These are phyloP conservation scores for Emydoidea blandingii DNA, from an alignment of 2,797 vertebrate genomes.

Conservation along the genomic window DNA sequence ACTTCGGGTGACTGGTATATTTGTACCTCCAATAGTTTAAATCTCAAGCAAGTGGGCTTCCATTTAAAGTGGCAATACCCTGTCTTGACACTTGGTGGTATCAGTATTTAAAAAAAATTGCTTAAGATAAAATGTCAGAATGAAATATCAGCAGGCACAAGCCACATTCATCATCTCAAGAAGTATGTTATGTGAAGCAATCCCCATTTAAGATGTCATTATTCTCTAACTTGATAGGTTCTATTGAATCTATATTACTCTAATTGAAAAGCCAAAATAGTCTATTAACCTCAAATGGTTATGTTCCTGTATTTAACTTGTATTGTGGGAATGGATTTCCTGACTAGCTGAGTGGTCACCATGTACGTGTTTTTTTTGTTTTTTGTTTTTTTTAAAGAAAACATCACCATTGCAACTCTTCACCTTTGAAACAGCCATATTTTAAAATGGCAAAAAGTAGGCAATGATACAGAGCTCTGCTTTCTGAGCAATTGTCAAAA, in stretches of 20 bases:
- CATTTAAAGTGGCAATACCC: slow-evolving; percentile 2
- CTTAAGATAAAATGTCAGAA: rapidly evolving
- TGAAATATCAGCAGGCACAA: neutral
- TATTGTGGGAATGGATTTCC: neutral
- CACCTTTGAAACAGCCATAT: neutral
- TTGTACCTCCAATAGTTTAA: neutral
- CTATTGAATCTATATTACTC: no score
- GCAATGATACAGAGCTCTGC: neutral
- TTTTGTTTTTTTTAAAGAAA: neutral
- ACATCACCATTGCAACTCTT: neutral
- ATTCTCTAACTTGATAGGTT: neutral
- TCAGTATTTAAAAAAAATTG: slow-evolving; percentile 2
- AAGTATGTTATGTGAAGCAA: neutral
- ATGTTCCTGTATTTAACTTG: neutral
- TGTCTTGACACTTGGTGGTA: slow-evolving; percentile 74
- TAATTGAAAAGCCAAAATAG: neutral
- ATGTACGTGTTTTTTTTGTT: neutral
- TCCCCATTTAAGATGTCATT: neutral
- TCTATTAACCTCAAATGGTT: neutral
- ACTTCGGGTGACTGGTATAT: neutral
- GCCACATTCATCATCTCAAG: neutral
- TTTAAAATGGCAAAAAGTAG: neutral
- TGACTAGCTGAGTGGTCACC: neutral
- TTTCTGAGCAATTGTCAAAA: neutral
- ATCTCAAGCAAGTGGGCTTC: no score